Conservation (phyloP, 2,888 invertebrate species). For the Agrochola lychnidis region DNA sequence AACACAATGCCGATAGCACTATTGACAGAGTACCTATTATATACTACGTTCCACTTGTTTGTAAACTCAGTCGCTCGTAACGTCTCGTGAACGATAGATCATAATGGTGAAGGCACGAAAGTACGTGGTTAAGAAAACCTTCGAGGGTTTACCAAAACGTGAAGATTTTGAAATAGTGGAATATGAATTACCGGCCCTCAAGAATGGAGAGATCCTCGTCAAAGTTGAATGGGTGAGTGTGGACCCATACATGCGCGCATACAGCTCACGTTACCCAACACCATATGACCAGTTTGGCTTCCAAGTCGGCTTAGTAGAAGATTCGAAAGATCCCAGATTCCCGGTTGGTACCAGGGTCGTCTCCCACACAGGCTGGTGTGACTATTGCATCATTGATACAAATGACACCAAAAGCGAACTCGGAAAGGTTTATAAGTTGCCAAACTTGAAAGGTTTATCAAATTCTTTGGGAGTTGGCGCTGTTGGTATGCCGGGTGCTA, state of each 20-base stretch:
- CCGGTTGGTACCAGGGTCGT: constrained; percentile 91
- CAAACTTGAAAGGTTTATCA: constrained; percentile 89
- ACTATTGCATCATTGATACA: constrained; percentile 63
- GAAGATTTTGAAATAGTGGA: constrained; percentile 91
- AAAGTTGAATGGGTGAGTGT: constrained; percentile 78
- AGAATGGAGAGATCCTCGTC: constrained; percentile 77
- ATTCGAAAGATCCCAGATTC: constrained; percentile 91
- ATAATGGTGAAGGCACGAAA: constrained; percentile 88
- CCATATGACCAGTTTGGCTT: constrained; percentile 79
- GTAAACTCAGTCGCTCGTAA: constrained; percentile 41
- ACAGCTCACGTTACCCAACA: constrained; percentile 57
- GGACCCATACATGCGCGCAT: constrained; percentile 73
- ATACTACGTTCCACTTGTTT: constrained; percentile 31
- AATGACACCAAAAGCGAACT: constrained; percentile 50
- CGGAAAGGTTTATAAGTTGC: constrained; percentile 80
- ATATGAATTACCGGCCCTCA: constrained; percentile 85
- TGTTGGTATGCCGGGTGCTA: constrained; percentile 93
- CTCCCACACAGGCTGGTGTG: constrained; percentile 83
- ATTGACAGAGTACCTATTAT: constrained; percentile 2
- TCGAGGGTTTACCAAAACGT: constrained; percentile 90
- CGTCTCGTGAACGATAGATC: constrained; percentile 15
- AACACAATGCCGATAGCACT: constrained; percentile 34
- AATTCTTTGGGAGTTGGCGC: constrained; percentile 91
- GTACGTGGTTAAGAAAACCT: constrained; percentile 83
- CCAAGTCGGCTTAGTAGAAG: constrained; percentile 86